Evolutionary conservation across 1,140 invertebrate genomes (phyloP).

Genomic region (Brachionus koreanus): DNA sequence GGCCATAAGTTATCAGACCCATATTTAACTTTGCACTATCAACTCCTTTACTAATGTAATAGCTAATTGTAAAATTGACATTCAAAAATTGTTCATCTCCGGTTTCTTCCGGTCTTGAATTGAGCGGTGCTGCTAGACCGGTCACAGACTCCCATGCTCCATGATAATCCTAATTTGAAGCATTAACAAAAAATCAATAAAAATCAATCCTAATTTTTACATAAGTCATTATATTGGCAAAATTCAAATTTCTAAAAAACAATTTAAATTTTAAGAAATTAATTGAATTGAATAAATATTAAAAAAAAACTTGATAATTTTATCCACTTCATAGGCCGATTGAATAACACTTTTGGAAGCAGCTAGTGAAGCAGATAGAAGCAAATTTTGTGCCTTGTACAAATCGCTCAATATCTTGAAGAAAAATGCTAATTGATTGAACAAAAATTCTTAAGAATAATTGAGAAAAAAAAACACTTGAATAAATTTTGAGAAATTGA

Average conservation of each 20-base stretch:
- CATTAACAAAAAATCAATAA: not conserved
- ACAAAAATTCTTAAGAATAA: no score
- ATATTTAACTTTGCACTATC: slow-evolving; percentile 74
- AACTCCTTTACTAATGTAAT: slow-evolving; percentile 73
- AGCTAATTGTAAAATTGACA: slow-evolving; percentile 49
- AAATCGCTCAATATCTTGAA: not conserved
- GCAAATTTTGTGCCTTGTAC: slow-evolving; percentile 45
- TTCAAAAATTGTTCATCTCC: slow-evolving; percentile 16
- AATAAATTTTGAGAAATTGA: slow-evolving; percentile 66
- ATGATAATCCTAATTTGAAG: slow-evolving; percentile 33
- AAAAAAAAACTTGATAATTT: slow-evolving; percentile 68
- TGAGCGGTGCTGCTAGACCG: not conserved
- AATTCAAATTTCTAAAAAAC: slow-evolving; percentile 74
- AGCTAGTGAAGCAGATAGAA: slow-evolving; percentile 47
- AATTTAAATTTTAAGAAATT: slow-evolving; percentile 47
- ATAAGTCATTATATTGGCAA: slow-evolving; percentile 84
- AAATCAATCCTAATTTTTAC: slow-evolving; percentile 48
- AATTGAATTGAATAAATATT: slow-evolving; percentile 54
- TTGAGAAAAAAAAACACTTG: not conserved
- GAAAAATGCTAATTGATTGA: not conserved
- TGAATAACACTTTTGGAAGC: slow-evolving; percentile 46
- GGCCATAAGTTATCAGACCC: slow-evolving; percentile 82
- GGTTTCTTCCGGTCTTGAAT: slow-evolving; percentile 13
- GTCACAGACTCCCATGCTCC: slow-evolving; percentile 35
- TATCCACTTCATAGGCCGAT: slow-evolving; percentile 72